A percentile compares a stretch with the other conserved stretches of the same genome.
These are phyloP conservation scores for Holothuria leucospilota DNA, from an alignment of 53 echinoderm and acorn worm genomes.

Conservation along the genomic window DNA sequence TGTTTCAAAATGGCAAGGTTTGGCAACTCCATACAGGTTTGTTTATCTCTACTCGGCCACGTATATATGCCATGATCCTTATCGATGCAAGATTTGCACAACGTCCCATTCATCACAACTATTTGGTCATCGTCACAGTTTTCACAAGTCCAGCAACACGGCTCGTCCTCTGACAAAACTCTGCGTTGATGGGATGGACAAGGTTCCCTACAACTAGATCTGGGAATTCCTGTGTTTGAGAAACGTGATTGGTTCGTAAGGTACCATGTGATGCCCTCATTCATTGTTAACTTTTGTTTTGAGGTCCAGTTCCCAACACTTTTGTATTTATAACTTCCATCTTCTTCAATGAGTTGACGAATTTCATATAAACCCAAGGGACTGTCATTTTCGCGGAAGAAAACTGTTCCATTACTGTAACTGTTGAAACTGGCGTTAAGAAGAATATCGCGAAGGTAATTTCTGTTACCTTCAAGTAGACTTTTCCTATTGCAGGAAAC, in stretches of 20 bases:
- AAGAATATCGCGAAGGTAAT: constrained; percentile 34
- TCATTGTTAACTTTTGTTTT: neutral
- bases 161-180: constrained; percentile 59
- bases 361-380: constrained; percentile 75
- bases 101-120: constrained; percentile 63
- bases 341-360: constrained; percentile 62
- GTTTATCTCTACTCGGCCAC: constrained; percentile 62
- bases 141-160: constrained; percentile 92
- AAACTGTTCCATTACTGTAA: constrained; percentile 72
- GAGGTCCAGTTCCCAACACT: constrained; percentile 59
- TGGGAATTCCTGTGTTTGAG: constrained; percentile 37
- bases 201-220: constrained; percentile 81
- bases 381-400: constrained; percentile 71
- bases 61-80: constrained; percentile 37
- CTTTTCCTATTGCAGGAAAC: neutral
- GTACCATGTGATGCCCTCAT: constrained; percentile 46
- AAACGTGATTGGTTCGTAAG: neutral
- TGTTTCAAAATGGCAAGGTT: constrained; percentile 46
- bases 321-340: constrained; percentile 26
- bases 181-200: constrained; percentile 68
- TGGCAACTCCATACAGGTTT: constrained; percentile 29
- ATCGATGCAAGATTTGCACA: constrained; percentile 70
- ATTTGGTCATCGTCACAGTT: constrained; percentile 60
- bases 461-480: neutral
- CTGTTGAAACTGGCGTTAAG: constrained; percentile 63